phyloP scores from a whole-genome alignment of 1,140 invertebrate species.

The Nasonia longicornis region DNA sequence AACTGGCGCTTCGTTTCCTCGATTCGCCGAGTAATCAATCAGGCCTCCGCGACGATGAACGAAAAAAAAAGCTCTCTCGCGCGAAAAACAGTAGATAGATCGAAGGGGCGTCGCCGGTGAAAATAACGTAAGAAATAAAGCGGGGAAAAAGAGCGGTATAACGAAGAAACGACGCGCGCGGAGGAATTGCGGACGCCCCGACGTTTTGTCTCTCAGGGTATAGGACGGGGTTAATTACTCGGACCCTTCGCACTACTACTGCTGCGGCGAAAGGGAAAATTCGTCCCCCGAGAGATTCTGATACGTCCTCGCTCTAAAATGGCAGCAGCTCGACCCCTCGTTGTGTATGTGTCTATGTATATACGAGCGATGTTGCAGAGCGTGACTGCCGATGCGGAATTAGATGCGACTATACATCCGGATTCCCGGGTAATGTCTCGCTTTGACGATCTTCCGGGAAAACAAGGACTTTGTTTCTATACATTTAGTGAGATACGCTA shows the following conservation, averaged over 20 bases:
- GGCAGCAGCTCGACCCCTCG: neutral
- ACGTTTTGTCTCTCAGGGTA: slow-evolving; percentile 7
- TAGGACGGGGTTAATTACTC: slow-evolving; percentile 28
- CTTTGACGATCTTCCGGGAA: too few species aligned
- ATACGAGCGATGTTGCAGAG: neutral
- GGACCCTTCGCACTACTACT: neutral
- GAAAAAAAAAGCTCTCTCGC: slow-evolving; percentile 4
- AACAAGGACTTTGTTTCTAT: neutral
- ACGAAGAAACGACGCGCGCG: neutral
- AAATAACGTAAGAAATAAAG: slow-evolving; percentile 12
- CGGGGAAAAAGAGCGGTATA: neutral
- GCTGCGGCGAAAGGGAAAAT: slow-evolving; percentile 17
- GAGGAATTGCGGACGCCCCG: neutral
- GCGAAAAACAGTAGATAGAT: neutral
- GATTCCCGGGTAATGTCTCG: neutral
- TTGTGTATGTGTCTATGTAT: neutral
- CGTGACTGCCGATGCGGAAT: neutral
- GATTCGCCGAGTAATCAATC: slow-evolving; percentile 38
- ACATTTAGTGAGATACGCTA: too few species aligned
- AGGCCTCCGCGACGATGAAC: slow-evolving; percentile 7
- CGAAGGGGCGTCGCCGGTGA: neutral
- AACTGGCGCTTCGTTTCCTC: slow-evolving; percentile 12
- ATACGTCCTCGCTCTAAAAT: too few species aligned
- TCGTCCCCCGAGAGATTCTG: neutral
- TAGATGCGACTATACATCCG: neutral